These are phyloP conservation scores for Camponotus fellah DNA, from an alignment of 2,888 invertebrate genomes.

Conservation along the genomic window DNA sequence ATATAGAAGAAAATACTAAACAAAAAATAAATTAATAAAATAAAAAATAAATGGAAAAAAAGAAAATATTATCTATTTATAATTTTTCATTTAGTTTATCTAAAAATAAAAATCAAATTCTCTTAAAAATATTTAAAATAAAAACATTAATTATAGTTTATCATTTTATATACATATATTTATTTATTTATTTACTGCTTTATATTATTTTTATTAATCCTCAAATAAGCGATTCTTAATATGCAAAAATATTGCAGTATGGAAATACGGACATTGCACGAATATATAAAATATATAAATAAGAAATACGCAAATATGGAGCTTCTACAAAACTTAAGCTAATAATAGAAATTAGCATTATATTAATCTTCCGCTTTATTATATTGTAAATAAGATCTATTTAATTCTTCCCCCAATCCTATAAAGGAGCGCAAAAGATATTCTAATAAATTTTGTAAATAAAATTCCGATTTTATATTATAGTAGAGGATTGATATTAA, in stretches of 20 bases:
- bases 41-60: neutral
- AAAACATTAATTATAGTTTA: neutral
- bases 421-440: neutral
- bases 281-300: neutral
- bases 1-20: neutral
- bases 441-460: neutral
- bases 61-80: no score
- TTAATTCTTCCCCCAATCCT: neutral
- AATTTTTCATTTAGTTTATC: neutral
- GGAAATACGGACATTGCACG: neutral
- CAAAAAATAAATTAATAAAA: neutral
- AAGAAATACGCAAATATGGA: neutral
- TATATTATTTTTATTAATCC: neutral
- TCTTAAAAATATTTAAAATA: neutral
- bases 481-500: neutral
- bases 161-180: neutral
- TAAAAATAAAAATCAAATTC: slow-evolving; percentile 18
- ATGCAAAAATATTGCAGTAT: neutral
- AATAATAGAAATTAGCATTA: neutral
- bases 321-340: neutral
- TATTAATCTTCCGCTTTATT: neutral
- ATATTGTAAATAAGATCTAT: neutral
- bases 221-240: neutral
- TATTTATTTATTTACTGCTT: neutral
- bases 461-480: neutral